These are phyloP conservation scores for Procambarus clarkii DNA, from an alignment of 1,140 invertebrate species.

Conservation along the genomic window DNA sequence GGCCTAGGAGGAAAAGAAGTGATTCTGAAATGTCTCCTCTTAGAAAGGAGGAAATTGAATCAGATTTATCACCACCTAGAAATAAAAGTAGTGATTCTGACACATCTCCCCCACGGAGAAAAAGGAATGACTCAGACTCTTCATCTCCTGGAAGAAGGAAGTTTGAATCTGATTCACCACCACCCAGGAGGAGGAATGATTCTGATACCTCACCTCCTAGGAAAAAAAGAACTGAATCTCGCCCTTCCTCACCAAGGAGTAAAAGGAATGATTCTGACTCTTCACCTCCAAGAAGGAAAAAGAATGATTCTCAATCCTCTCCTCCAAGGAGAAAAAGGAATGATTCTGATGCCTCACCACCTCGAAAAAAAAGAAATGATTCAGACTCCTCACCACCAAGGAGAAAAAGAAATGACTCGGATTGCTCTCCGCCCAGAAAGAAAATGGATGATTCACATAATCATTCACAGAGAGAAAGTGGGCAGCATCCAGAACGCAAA, in stretches of 20 bases:
- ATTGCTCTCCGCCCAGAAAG: constrained; percentile 21
- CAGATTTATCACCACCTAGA: constrained; percentile 74
- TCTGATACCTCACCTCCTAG: constrained; percentile 27
- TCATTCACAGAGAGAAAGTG: constrained; percentile 67
- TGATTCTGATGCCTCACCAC: constrained; percentile 64
- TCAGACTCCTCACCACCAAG: constrained; percentile 51
- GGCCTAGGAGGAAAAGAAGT: constrained; percentile 70
- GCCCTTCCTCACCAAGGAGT: constrained; percentile 43
- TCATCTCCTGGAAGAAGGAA: constrained; percentile 43
- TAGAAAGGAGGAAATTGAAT: constrained; percentile 70
- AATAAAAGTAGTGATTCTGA: constrained; percentile 64
- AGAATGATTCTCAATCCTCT: constrained; percentile 73
- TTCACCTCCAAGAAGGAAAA: constrained; percentile 72
- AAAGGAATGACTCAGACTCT: constrained; percentile 45
- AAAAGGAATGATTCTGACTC: constrained; percentile 73
- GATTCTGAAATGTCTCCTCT: constrained; percentile 74
- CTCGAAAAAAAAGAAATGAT: constrained; percentile 53
- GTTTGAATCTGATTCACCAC: constrained; percentile 57
- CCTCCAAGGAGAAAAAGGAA: constrained; percentile 72
- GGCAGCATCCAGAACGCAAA: constrained; percentile 58
- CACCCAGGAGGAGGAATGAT: constrained; percentile 56
- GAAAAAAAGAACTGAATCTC: constrained; percentile 37
- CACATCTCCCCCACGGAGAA: constrained; percentile 55
- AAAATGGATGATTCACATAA: constrained; percentile 46
- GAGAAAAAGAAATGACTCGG: constrained; percentile 57